phyloP scores from a whole-genome alignment of 2,113 vertebrate genomes.

The Limanda limanda region DNA sequence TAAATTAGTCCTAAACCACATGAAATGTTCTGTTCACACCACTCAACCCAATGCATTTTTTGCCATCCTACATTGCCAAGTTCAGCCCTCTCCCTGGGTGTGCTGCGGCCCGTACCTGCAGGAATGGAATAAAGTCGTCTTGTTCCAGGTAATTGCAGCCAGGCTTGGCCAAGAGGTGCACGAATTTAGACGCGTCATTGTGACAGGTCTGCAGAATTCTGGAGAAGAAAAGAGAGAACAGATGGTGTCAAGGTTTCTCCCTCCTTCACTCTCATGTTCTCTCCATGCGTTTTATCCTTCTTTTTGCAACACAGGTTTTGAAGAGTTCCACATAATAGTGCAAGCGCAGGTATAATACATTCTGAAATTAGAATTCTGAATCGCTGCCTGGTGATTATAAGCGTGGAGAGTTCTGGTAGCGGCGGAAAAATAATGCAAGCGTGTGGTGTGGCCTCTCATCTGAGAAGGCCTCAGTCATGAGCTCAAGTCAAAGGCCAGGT shows the following conservation, averaged over 20 bases:
- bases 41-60: slow-evolving; percentile 41
- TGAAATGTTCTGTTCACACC: slow-evolving; percentile 49
- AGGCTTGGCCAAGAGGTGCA: slow-evolving; percentile 93
- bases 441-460: slow-evolving; percentile 55
- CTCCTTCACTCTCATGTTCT: slow-evolving; percentile 30
- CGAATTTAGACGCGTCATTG: slow-evolving; percentile 92
- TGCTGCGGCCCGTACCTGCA: slow-evolving; percentile 87
- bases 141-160: slow-evolving; percentile 94
- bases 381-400: slow-evolving; percentile 51
- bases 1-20: slow-evolving; percentile 40
- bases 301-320: slow-evolving; percentile 43
- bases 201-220: slow-evolving; percentile 94
- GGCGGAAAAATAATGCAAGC: slow-evolving; percentile 43
- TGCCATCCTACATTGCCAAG: slow-evolving; percentile 45
- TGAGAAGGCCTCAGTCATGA: slow-evolving; percentile 57
- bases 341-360: slow-evolving; percentile 52
- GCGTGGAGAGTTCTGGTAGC: slow-evolving; percentile 22
- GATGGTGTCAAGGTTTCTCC: slow-evolving; percentile 75
- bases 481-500: slow-evolving; percentile 59
- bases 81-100: slow-evolving; percentile 59
- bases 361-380: slow-evolving; percentile 74
- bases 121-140: slow-evolving; percentile 97
- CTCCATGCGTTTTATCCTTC: slow-evolving; percentile 33
- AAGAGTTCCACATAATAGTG: slow-evolving; percentile 41
- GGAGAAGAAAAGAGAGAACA: slow-evolving; percentile 78